Evolutionary conservation across 1,140 invertebrate species (phyloP).

Genomic region (Lepidurus arcticus): DNA sequence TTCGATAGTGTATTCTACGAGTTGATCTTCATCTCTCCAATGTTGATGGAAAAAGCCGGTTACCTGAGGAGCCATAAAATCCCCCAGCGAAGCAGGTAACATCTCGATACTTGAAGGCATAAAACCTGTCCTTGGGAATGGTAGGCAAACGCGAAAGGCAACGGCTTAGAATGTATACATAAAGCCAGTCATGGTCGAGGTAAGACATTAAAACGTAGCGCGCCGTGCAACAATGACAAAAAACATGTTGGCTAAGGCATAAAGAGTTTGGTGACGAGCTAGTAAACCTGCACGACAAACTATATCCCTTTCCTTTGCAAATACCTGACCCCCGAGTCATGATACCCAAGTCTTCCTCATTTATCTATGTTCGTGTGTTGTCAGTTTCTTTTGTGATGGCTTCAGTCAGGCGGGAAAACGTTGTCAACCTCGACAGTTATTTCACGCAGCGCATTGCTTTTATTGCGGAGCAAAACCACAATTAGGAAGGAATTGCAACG

Average conservation of each 20-base stretch:
- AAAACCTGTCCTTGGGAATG: background rate
- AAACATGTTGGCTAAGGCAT: conserved; percentile 14
- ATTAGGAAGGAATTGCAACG: too few relatives aligned
- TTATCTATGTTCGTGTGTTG: background rate
- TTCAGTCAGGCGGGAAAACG: background rate
- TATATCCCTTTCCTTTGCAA: background rate
- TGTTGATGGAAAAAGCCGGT: conserved; percentile 18
- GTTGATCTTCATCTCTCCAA: background rate
- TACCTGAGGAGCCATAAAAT: conserved; percentile 18
- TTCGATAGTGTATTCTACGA: too few relatives aligned
- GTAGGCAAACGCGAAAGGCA: background rate
- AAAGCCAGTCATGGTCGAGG: background rate
- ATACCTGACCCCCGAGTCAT: background rate
- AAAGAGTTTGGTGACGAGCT: background rate
- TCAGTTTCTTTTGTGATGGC: background rate
- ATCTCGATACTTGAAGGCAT: background rate
- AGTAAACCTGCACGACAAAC: background rate
- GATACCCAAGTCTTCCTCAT: background rate
- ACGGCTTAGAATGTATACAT: background rate
- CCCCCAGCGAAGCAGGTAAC: background rate
- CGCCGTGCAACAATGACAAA: background rate
- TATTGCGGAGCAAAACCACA: too few relatives aligned
- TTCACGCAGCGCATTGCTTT: background rate
- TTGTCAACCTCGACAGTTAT: background rate
- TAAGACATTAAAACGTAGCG: conserved; percentile 6